phyloP scores from a whole-genome alignment of 2,888 invertebrate genomes.

The Tetranychus truncatus region DNA sequence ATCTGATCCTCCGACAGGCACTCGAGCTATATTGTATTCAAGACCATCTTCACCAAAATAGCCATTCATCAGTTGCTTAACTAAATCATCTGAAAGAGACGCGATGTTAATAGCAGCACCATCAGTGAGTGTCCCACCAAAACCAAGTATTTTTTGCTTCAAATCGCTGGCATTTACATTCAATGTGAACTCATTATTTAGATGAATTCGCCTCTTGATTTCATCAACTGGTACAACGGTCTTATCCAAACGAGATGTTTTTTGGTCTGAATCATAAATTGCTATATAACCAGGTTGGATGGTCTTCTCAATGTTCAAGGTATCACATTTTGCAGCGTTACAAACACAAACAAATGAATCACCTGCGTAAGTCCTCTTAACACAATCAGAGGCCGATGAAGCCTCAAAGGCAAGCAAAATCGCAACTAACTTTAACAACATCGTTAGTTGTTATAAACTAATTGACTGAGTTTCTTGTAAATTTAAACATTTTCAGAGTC shows the following conservation, averaged over 20 bases:
- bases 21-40: conserved; percentile 50
- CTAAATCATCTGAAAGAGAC: conserved; percentile 40
- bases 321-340: background rate
- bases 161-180: no score
- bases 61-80: conserved; percentile 40
- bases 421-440: no score
- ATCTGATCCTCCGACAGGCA: conserved; percentile 56
- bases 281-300: no score
- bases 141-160: no score
- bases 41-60: conserved; percentile 35
- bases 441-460: no score
- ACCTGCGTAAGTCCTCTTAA: background rate
- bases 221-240: no score
- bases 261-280: no score
- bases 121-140: conserved; percentile 41
- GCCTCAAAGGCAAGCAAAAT: background rate
- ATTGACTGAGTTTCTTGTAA: no score
- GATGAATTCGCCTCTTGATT: no score
- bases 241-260: no score
- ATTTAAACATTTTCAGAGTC: no score
- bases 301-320: background rate
- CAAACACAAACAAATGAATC: conserved; percentile 7
- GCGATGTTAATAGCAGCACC: conserved; percentile 49
- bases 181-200: no score
- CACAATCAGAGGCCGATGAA: background rate